A percentile compares a stretch with the other conserved stretches of the same genome.
These are phyloP conservation scores for Glyptemys insculpta DNA, from an alignment of 2,797 vertebrate species.

Conservation along the genomic window DNA sequence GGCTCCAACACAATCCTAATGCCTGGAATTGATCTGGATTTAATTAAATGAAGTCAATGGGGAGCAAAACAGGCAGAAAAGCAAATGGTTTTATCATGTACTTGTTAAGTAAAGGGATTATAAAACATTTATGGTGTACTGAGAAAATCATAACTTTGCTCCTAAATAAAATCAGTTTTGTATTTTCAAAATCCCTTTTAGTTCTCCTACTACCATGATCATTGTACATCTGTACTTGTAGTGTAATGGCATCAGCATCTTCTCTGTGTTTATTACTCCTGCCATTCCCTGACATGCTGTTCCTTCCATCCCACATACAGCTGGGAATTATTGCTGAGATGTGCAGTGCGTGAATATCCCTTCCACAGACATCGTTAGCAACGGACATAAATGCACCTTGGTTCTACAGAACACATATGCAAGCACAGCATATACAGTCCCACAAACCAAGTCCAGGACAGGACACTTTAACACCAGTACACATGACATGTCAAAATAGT, in stretches of 20 bases:
- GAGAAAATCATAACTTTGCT: slow-evolving; percentile 61
- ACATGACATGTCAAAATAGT: not conserved
- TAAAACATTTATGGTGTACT: slow-evolving; percentile 55
- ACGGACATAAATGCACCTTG: slow-evolving; percentile 22
- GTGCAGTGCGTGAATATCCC: slow-evolving; percentile 3
- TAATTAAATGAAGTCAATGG: slow-evolving; percentile 42
- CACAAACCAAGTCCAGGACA: not conserved
- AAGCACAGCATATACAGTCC: not conserved
- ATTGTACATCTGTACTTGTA: slow-evolving; percentile 60
- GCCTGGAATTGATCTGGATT: not conserved
- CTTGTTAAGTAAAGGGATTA: slow-evolving; percentile 61
- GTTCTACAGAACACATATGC: not conserved
- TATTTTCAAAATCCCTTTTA: slow-evolving; percentile 37
- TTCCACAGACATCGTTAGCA: slow-evolving; percentile 37
- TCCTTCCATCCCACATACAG: slow-evolving; percentile 68
- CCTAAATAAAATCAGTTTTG: slow-evolving; percentile 69
- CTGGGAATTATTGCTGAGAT: slow-evolving; percentile 68
- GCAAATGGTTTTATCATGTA: not conserved
- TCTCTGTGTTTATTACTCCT: slow-evolving; percentile 69
- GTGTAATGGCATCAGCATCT: slow-evolving; percentile 70
- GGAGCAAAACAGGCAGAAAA: slow-evolving; percentile 1
- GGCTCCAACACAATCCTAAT: not conserved
- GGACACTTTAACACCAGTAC: not conserved
- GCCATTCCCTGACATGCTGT: slow-evolving; percentile 73
- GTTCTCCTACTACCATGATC: slow-evolving; percentile 51